These are phyloP conservation scores for Notarius lentiginosus DNA, from an alignment of 2,113 vertebrate species.

Conservation along the genomic window DNA sequence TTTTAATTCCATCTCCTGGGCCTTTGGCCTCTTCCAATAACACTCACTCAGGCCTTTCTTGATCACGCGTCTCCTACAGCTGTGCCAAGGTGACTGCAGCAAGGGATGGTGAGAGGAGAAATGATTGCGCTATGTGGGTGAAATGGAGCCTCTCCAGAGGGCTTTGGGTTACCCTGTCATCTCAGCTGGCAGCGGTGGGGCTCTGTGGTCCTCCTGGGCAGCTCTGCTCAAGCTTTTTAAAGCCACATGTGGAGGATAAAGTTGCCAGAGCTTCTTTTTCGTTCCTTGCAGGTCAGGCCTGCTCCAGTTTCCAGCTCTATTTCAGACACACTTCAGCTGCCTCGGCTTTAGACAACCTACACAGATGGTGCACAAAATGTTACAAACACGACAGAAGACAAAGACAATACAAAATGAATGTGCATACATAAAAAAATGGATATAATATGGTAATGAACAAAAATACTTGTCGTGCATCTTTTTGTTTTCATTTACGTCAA, in stretches of 20 bases:
- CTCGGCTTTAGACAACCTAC: background rate
- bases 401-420: background rate
- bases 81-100: background rate
- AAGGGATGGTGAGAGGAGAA: conserved; percentile 16
- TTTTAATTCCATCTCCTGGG: conserved; percentile 28
- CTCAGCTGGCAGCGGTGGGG: conserved; percentile 30
- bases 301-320: conserved; percentile 39
- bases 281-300: conserved; percentile 28
- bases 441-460: background rate
- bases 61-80: conserved; percentile 1
- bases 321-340: conserved; percentile 19
- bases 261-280: conserved; percentile 43
- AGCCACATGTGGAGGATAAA: conserved; percentile 43
- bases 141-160: conserved; percentile 42
- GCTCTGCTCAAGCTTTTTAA: conserved; percentile 20
- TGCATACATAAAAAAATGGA: background rate
- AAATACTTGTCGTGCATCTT: conserved; percentile 3
- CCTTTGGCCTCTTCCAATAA: conserved; percentile 29
- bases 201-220: conserved; percentile 26
- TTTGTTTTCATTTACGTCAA: background rate
- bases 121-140: conserved; percentile 42
- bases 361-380: background rate
- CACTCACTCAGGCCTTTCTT: conserved; percentile 39
- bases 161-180: conserved; percentile 46
- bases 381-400: background rate